These are phyloP conservation scores for Drosophila multiciliata DNA, from an alignment of 2,888 invertebrate species.

Conservation along the genomic window DNA sequence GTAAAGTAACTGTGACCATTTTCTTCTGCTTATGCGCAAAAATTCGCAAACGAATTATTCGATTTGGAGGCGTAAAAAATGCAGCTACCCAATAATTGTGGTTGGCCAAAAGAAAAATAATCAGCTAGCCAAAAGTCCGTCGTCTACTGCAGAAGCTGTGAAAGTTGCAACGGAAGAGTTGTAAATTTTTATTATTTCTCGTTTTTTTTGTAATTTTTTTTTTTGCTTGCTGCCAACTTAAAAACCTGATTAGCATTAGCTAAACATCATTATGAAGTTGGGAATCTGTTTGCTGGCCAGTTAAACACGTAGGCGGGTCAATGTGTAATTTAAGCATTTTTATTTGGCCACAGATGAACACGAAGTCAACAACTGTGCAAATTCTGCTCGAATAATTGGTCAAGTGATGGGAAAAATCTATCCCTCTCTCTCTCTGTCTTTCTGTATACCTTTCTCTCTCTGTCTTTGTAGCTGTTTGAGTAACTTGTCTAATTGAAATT, in stretches of 20 bases:
- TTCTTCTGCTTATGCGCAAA: conserved; percentile 76
- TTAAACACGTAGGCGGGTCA: conserved; percentile 73
- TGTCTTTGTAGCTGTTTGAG: background rate
- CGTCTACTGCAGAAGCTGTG: conserved; percentile 79
- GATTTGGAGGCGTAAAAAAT: conserved; percentile 77
- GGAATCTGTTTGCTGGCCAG: conserved; percentile 15
- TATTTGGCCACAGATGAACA: conserved; percentile 44
- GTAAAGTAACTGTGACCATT: conserved; percentile 77
- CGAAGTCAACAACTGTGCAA: conserved; percentile 25
- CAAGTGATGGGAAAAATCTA: conserved; percentile 65
- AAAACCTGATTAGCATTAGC: conserved; percentile 8
- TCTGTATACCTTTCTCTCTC: background rate
- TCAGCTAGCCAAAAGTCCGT: conserved; percentile 28
- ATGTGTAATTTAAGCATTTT: conserved; percentile 65
- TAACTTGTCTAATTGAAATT: conserved; percentile 76
- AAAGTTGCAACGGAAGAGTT: conserved; percentile 72
- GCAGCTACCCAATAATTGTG: conserved; percentile 74
- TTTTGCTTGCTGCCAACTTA: conserved; percentile 43
- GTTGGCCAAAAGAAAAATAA: conserved; percentile 37
- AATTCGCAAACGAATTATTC: conserved; percentile 64
- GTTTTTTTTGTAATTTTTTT: background rate
- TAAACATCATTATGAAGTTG: conserved; percentile 15
- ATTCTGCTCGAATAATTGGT: conserved; percentile 57
- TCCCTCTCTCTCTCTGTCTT: too few relatives aligned
- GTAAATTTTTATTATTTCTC: conserved; percentile 49